phyloP scores from a whole-genome alignment of 2,888 invertebrate species.

The Parapristionchus giblindavisi region DNA sequence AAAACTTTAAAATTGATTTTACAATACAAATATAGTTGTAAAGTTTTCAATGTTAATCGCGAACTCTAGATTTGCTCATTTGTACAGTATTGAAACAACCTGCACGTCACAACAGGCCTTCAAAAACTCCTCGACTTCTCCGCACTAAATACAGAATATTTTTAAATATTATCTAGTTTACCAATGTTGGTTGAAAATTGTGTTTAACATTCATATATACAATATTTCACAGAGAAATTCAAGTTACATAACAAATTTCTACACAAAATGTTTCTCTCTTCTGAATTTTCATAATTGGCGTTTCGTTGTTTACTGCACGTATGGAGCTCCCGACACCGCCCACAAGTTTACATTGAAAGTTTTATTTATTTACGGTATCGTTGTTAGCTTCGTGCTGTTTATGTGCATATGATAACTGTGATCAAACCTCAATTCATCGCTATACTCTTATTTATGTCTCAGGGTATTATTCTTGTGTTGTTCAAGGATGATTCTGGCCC shows the following conservation, averaged over 20 bases:
- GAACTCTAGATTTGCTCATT: background rate
- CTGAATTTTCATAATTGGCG: background rate
- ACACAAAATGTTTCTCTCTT: too few species aligned
- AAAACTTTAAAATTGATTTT: too few species aligned
- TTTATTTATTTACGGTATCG: background rate
- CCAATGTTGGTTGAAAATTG: background rate
- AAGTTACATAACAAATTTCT: background rate
- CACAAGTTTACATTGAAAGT: background rate
- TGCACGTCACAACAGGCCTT: background rate
- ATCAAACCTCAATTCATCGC: too few species aligned
- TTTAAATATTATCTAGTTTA: too few species aligned
- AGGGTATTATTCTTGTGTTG: background rate
- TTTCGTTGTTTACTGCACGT: background rate
- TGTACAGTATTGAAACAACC: background rate
- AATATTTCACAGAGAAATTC: background rate
- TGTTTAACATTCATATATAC: background rate
- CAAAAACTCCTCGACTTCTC: background rate
- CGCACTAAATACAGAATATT: background rate
- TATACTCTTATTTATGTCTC: background rate
- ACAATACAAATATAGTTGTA: background rate
- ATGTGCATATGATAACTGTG: too few species aligned
- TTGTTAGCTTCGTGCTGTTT: background rate
- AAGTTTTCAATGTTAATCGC: background rate
- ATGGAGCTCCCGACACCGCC: background rate
- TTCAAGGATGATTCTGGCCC: constrained; percentile 47